Evolutionary conservation across 2,888 invertebrate genomes (phyloP).

Genomic region (Oxystoma pomonae): DNA sequence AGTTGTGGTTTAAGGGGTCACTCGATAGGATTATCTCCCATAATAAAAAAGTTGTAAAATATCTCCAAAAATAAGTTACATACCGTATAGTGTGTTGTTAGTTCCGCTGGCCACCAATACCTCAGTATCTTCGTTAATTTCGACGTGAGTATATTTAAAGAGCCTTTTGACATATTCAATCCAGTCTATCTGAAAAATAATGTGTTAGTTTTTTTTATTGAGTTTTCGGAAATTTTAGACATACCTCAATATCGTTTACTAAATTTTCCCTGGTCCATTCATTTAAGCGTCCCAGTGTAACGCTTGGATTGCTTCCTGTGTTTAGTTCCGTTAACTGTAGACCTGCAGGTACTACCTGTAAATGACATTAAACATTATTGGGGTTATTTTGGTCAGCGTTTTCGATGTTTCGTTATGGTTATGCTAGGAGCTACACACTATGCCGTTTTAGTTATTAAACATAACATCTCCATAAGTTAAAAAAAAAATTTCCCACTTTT

Average conservation of each 20-base stretch:
- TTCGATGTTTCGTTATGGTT: too few species aligned
- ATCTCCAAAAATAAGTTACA: too few species aligned
- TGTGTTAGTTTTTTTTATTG: background rate
- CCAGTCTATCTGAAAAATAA: slow-evolving; percentile 40
- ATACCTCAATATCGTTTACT: slow-evolving; percentile 28
- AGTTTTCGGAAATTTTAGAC: background rate
- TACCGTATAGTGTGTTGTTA: slow-evolving; percentile 32
- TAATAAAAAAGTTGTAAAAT: too few species aligned
- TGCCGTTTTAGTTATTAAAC: too few species aligned
- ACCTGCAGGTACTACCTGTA: slow-evolving; percentile 20
- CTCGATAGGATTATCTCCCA: too few species aligned
- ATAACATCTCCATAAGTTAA: too few species aligned
- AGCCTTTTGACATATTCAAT: slow-evolving; percentile 39
- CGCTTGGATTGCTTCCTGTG: slow-evolving; percentile 7
- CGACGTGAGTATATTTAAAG: slow-evolving; percentile 35
- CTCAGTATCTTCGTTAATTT: slow-evolving; percentile 33
- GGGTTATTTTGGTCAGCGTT: too few species aligned
- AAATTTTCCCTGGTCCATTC: slow-evolving; percentile 33
- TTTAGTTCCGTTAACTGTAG: slow-evolving; percentile 10
- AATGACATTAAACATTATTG: too few species aligned
- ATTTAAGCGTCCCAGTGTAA: slow-evolving; percentile 29
- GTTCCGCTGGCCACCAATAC: slow-evolving; percentile 26
- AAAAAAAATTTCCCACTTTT: too few species aligned
- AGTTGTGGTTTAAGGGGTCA: too few species aligned
- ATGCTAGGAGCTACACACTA: too few species aligned